Evolutionary conservation across 2,888 invertebrate species (phyloP), one percentile per base, ranked within the genome.

Genomic region (Patella ulyssiponensis): DNA sequence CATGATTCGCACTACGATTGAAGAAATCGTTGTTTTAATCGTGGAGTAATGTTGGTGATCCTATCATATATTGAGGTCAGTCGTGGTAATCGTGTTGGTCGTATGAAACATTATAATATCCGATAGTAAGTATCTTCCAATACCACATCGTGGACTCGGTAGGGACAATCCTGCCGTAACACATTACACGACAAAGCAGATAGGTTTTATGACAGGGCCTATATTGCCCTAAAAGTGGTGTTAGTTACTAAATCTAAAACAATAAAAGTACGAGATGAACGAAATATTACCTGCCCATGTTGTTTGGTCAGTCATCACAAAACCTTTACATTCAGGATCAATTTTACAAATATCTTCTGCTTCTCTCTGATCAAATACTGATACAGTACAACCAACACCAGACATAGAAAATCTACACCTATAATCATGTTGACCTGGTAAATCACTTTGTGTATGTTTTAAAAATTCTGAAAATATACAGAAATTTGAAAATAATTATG

Each of bases 401-500:
- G 89, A 87, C 76, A 91, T 78, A 4, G 91, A 89, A 79, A 88
- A 84, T 9, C 89, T 87, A 83, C 92, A 92, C 5, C 88, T 82
- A 83, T 92, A 92, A 87, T 92, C 92, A 80, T 85, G 87, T 71
- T 86, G 79, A 17, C 90, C 90, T 3, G 91, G 91, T 12, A 90
- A 79, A 82, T 91, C 91, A 76, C 86, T 84, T 17, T 78, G 69
- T 0, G 73, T 73, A 7, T 84, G 52, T 12, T 71, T 72, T 27
- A 80, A 81, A 81, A 88, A 90, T 9, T 64, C 89, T 89, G 80
- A 17, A 80, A 53, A 71, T n/a, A 69, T 23, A 76, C 3, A 80
- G 17, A 71, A 20, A 80, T 4, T 71, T 75, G 52, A 4, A 75
- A 12, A 44, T 9, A 7, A 44, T 9, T 14, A 3, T 4, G 12